Evolutionary conservation across 2,888 invertebrate genomes (phyloP).

Genomic region (Brenthis daphne): DNA sequence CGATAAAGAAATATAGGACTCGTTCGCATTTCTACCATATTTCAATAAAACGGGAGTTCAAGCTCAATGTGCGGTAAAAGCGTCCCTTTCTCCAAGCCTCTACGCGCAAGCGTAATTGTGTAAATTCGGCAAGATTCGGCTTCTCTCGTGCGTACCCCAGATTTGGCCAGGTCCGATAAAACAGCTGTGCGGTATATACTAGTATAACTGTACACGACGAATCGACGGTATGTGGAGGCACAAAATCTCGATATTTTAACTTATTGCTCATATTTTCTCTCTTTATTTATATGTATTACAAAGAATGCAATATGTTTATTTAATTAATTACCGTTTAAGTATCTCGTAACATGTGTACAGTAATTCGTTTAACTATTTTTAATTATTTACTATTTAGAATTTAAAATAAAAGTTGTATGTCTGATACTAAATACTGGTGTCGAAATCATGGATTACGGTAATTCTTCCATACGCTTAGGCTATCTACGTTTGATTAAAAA

Average conservation of each 20-base stretch:
- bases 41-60: constrained; percentile 19
- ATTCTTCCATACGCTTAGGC: neutral
- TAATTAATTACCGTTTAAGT: too few relatives aligned
- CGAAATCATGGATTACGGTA: too few relatives aligned
- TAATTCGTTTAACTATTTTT: too few relatives aligned
- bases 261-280: too few relatives aligned
- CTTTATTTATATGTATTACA: too few relatives aligned
- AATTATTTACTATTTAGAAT: too few relatives aligned
- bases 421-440: too few relatives aligned
- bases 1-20: too few relatives aligned
- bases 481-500: constrained; percentile 19
- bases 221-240: neutral
- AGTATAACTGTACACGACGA: neutral
- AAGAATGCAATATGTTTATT: too few relatives aligned
- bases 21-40: constrained; percentile 5
- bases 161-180: constrained; percentile 17
- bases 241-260: too few relatives aligned
- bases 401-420: too few relatives aligned
- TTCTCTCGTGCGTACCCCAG: constrained; percentile 16
- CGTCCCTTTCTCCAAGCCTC: constrained; percentile 18
- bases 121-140: constrained; percentile 29
- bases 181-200: constrained; percentile 16
- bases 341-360: too few relatives aligned
- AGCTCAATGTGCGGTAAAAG: constrained; percentile 18
- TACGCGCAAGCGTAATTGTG: constrained; percentile 38